Percentiles rank a stretch among this genome's conserved stretches.
phyloP scores from a whole-genome alignment of 1,140 invertebrate species.

The Drosophila triauraria region DNA sequence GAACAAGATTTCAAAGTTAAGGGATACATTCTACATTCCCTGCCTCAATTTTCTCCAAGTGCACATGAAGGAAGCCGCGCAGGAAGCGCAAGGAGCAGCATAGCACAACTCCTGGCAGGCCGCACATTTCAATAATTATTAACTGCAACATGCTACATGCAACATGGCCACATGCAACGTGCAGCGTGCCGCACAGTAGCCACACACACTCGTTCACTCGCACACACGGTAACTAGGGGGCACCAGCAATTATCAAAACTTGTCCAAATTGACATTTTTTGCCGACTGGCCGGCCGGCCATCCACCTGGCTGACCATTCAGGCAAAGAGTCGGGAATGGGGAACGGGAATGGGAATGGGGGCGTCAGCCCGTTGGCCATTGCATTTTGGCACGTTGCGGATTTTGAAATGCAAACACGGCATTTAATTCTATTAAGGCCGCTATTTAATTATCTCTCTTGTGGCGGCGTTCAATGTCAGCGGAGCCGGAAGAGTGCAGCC shows the following conservation, averaged over 20 bases:
- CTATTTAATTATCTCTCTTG: conserved; percentile 83
- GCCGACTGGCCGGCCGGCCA: conserved; percentile 1
- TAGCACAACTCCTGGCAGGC: conserved; percentile 76
- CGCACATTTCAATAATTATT: conserved; percentile 84
- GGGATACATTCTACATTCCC: too few species aligned
- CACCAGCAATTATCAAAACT: conserved; percentile 80
- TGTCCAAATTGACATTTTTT: conserved; percentile 80
- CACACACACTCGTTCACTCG: conserved; percentile 17
- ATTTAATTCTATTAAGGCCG: conserved; percentile 81
- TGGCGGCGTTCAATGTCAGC: conserved; percentile 75
- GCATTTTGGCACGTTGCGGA: conserved; percentile 72
- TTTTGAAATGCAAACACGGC: conserved; percentile 83
- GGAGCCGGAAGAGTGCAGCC: conserved; percentile 40
- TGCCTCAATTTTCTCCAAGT: background rate
- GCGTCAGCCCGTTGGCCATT: conserved; percentile 53
- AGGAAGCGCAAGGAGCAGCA: conserved; percentile 81
- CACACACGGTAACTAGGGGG: conserved; percentile 30
- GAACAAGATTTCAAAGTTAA: too few species aligned
- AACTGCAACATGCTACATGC: conserved; percentile 83
- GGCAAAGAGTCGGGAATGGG: conserved; percentile 6
- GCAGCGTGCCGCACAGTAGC: conserved; percentile 71
- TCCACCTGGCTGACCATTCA: conserved; percentile 18
- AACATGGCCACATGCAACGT: conserved; percentile 64
- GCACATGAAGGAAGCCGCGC: conserved; percentile 66
- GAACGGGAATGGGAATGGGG: conserved; percentile 5